Base-by-base conservation (phyloP, 2,888 invertebrate species). In the Aporophyla lueneburgensis region DNA sequence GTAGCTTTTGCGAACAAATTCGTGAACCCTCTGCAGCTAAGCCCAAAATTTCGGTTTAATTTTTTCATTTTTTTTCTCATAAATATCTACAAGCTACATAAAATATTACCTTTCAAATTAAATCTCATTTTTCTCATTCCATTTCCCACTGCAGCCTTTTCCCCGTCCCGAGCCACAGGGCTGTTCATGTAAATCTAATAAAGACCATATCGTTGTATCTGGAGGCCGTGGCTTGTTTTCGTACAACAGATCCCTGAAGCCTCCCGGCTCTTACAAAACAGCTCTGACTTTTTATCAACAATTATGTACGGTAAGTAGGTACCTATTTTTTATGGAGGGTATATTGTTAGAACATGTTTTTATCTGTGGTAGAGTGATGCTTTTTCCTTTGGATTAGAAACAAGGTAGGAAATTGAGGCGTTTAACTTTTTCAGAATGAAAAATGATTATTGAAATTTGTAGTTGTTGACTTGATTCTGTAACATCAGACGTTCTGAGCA, bases 101-200 rank as follows among this genome's bases (percentile, higher is more conserved):
- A 70, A 40, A n/a, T 21, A 43, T 21, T 33, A n/a, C 21, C 61
- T 49, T n/a, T 0, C 16, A 59, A 58, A 43, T 27, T 21, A 33
- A 78, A 63, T 78, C 19, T 51, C 0, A 59, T 19, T 54, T 73
- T 67, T 69, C 19, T 0, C 5, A 56, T 69, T 79, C 61, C 24
- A 46, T 71, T 61, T n/a, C 14, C 1, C 9, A 10, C 24, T 54
- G 71, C 63, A 24, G n/a, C 54, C 59, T 10, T 59, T 74, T 56
- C 16, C 43, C 49, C 85, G 87, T 70, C 82, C 78, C 54, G 59
- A 76, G 84, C 74, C 87, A 78, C 78, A 88, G 16, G 58, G 67
- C 81, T 71, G 80, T 89, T 90, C 89, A 91, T 90, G 88, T 88
- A 88, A 91, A 92, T 91, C 90, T 92, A 91, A 91, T 92, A 90